Evolutionary conservation across 2,113 vertebrate species (phyloP), one percentile per base, ranked within the genome.

Genomic region (Cryptomyrus ogoouensis): DNA sequence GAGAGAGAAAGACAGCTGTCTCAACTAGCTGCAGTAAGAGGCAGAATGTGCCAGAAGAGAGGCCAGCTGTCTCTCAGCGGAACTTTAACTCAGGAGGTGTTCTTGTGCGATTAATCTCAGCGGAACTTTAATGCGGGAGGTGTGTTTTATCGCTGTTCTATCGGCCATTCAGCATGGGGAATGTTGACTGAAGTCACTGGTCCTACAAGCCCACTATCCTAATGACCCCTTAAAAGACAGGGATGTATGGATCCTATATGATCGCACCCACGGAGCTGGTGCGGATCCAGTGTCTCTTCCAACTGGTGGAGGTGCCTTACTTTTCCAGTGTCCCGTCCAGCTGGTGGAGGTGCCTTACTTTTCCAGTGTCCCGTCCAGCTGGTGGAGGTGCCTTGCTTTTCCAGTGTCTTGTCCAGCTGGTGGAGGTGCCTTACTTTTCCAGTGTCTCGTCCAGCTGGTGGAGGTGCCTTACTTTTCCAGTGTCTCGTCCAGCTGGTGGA

Each of bases 1-100:
- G 35, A 80, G n/a, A 80, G 62, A 49, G 89, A 92, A 91, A 85
- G 84, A 87, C 66, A 88, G 56, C 89, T 44, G 47, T 91, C 39
- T 90, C 58, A 90, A 87, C 31, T 39, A 56, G 80, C 87, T 42
- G 19, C 80, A 77, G 88, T 74, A 44, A 49, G 87, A 85, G 52
- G 15, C 74, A 24, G 44, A 84, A 47, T 24, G 19, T 84, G 27
- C 39, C 15, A 5, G 74, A 80, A 84, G 15, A 66, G 66, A 80
- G 84, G 86, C 31, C 56, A 44, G 85, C 31, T 56, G 66, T 87
- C 87, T 13, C 31, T 31, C 39, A 13, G 3, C 1, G 9, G 58
- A 53, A 66, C 31, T 74, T 35, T 74, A 31, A 74, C 31, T 3
- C 1, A 31, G 10, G 35, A 42, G 27, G 70, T 77, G 15, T 77